Evolutionary conservation across 2,888 invertebrate genomes (phyloP), one percentile per base, ranked within the genome.

Genomic region (Dione juno): DNA sequence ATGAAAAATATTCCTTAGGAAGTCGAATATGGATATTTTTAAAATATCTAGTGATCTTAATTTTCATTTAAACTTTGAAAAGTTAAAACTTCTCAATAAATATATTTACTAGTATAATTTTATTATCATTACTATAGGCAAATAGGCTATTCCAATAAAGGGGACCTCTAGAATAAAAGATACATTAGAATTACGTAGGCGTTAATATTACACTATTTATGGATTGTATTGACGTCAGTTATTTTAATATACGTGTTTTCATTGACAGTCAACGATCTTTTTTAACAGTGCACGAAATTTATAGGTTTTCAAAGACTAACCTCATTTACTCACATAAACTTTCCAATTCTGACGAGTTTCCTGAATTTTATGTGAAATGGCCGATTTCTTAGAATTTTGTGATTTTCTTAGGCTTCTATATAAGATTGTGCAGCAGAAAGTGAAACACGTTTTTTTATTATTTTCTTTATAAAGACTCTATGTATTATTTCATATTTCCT

Each of bases 191-290:
- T 14, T 0, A 61, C n/a, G 28, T 45, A 45, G n/a, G 41, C 59
- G 28, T 61, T 28, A 54, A 43, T 48, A 53, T 66, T 65, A 41
- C 63, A 61, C 61, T 69, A 64, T 69, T 72, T 65, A 70, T 21
- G 59, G 48, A 61, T 70, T 61, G 64, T 59, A 59, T 67, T 72
- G 67, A 70, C 72, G 70, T 72, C 70, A 72, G 64, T 50, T 9
- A 52, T 59, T 64, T 7, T 57, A 72, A 50, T 50, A 59, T 64
- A 43, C 43, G 63, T 65, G 61, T 65, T 70, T 70, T 73, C 67
- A 66, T 73, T 67, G 70, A 70, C 65, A 72, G 70, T 73, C 72
- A 73, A 67, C 54, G 70, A 73, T 72, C 70, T 41, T 58, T 65
- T 65, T 67, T 58, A 37, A 43, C 57, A 57, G 40, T 64, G 43